Base-by-base conservation (phyloP, 1,140 invertebrate species). In the Diorhabda sublineata region DNA sequence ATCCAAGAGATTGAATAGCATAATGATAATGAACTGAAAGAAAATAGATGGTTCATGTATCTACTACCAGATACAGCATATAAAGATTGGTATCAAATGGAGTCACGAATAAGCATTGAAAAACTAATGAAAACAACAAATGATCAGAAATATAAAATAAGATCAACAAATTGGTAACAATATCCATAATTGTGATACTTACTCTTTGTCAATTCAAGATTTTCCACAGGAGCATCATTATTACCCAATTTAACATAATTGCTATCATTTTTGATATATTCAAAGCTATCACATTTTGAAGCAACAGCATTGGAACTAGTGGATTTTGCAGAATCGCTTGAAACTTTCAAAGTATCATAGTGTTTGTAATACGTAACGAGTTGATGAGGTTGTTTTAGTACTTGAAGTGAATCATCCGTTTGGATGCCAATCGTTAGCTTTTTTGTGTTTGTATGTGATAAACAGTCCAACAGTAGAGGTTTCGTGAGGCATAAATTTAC, bases 221-320 rank as follows among this genome's bases (percentile, higher is more conserved):
- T 26, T 26, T 26, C 26, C 26, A 26, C 26, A 26, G 1, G 26
- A 26, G 26, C 26, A 26, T 26, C 26, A 26, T 26, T 26, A 26
- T 26, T 26, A 26, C 26, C 26, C 26, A 26, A 26, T 26, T 26
- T 26, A 26, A 26, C 26, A 26, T 26, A 3, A 52, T 52, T 52
- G n/a, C n/a, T 52, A 52, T n/a, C n/a, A 11, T 26, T 45, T 61
- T 66, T 52, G 26, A 75, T 47, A 71, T 73, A 77, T 71, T 78
- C 75, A 66, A 77, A 78, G 73, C 77, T 78, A 61, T 77, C 73
- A 62, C 75, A 77, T 69, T 58, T 67, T 52, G 7, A 66, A 61
- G 4, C 58, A 64, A 69, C 66, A 67, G 45, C 47, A 4, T 64
- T 64, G n/a, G 26, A 43, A n/a, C 47, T 52, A 52, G 6, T 52